phyloP scores from a whole-genome alignment of 2,888 invertebrate genomes.

The Zygothrica quintamaculata region DNA sequence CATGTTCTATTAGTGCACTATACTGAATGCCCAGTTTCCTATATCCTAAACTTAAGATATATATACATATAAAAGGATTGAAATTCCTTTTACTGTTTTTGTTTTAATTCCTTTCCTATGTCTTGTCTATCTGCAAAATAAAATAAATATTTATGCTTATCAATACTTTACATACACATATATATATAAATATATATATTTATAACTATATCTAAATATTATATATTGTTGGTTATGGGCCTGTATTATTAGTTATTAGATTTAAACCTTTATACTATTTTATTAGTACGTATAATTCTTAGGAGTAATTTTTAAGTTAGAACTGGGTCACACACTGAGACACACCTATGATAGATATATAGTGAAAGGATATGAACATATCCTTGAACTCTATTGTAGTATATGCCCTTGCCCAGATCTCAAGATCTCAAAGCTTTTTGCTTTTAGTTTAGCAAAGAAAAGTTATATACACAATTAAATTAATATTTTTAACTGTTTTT shows the following conservation, averaged over 20 bases:
- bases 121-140: slow-evolving; percentile 23
- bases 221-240: slow-evolving; percentile 47
- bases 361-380: too few species aligned
- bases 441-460: slow-evolving; percentile 10
- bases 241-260: slow-evolving; percentile 12
- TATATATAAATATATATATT: slow-evolving; percentile 29
- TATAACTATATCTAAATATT: too few species aligned
- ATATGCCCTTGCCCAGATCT: background rate
- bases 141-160: slow-evolving; percentile 11
- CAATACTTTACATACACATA: slow-evolving; percentile 17
- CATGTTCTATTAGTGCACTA: too few species aligned
- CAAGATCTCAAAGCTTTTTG: background rate
- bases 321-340: too few species aligned
- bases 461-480: background rate
- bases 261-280: background rate
- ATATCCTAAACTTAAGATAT: too few species aligned
- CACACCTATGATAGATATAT: too few species aligned
- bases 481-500: slow-evolving; percentile 19
- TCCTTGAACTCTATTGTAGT: background rate
- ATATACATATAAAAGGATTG: too few species aligned
- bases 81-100: background rate
- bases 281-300: slow-evolving; percentile 37
- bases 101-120: slow-evolving; percentile 18
- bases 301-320: slow-evolving; percentile 40
- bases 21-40: too few species aligned